Percentiles rank a stretch among this genome's conserved stretches.
Conservation (phyloP, 2,888 invertebrate genomes). For the Polyommatus icarus region DNA sequence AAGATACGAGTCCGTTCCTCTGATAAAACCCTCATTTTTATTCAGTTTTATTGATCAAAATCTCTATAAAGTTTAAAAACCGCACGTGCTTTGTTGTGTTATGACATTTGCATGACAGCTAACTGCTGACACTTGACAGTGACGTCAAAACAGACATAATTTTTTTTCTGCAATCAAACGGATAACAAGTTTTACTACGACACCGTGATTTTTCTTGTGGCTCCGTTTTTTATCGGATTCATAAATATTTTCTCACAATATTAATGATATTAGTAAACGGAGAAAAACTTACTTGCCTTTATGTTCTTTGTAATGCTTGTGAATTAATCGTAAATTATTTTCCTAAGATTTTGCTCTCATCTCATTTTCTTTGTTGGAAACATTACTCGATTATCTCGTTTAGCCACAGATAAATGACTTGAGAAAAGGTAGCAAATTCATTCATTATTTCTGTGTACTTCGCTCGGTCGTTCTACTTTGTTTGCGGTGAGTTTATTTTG, state of each 20-base stretch:
- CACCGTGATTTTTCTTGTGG: neutral
- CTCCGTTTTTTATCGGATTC: too few species aligned
- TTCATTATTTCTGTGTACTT: conserved; percentile 39
- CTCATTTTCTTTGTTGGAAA: conserved; percentile 10
- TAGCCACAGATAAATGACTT: conserved; percentile 36
- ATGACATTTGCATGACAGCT: conserved; percentile 26
- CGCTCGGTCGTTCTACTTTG: conserved; percentile 40
- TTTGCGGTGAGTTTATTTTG: conserved; percentile 41
- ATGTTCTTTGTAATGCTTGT: neutral
- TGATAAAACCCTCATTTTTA: conserved; percentile 90
- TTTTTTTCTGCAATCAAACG: too few species aligned
- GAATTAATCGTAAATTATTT: neutral
- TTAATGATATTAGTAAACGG: neutral
- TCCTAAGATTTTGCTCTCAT: neutral
- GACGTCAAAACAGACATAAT: neutral
- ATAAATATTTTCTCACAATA: neutral
- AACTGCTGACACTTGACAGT: conserved; percentile 30
- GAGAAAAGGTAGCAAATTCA: conserved; percentile 41
- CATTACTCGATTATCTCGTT: conserved; percentile 5
- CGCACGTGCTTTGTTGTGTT: conserved; percentile 31
- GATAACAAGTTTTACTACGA: neutral
- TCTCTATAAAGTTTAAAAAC: conserved; percentile 33
- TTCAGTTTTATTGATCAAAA: conserved; percentile 28
- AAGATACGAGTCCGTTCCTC: conserved; percentile 93
- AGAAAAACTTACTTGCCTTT: neutral